Evolutionary conservation across 2,888 invertebrate species (phyloP).

Genomic region (Drosophila subsilvestris): DNA sequence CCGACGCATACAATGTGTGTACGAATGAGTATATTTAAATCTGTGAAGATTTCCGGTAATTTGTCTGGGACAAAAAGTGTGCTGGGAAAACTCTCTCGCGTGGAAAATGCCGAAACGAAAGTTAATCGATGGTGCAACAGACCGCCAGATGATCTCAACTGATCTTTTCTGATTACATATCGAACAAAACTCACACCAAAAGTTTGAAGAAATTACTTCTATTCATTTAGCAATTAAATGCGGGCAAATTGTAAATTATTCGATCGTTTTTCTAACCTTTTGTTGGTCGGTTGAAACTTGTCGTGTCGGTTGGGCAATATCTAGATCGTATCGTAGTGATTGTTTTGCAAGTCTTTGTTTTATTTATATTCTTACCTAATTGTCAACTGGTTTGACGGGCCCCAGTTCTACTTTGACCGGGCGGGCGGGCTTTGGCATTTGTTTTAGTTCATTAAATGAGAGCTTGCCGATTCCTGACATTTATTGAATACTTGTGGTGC

Average conservation of each 20-base stretch:
- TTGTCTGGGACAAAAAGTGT: neutral
- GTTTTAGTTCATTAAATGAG: conserved; percentile 12
- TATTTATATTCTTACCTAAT: conserved; percentile 48
- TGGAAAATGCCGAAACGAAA: neutral
- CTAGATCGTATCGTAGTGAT: conserved; percentile 59
- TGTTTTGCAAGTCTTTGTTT: conserved; percentile 35
- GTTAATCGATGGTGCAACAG: conserved; percentile 3
- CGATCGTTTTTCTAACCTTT: conserved; percentile 29
- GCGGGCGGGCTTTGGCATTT: conserved; percentile 45
- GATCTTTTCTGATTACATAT: neutral
- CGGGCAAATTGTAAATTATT: too few relatives aligned
- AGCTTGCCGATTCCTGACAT: conserved; percentile 18
- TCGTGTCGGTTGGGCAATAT: conserved; percentile 35
- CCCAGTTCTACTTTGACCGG: conserved; percentile 56
- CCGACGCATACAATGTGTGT: neutral
- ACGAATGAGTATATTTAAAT: conserved; percentile 28
- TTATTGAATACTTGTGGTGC: conserved; percentile 8
- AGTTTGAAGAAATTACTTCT: too few relatives aligned
- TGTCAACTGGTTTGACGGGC: conserved; percentile 72
- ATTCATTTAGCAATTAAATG: too few relatives aligned
- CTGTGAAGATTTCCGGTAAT: conserved; percentile 46
- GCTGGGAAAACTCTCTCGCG: neutral
- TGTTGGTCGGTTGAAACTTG: conserved; percentile 22
- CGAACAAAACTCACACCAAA: too few relatives aligned
- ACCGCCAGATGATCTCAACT: neutral